Conservation (phyloP, 2,113 vertebrate species). For the Cebidichthys violaceus region DNA sequence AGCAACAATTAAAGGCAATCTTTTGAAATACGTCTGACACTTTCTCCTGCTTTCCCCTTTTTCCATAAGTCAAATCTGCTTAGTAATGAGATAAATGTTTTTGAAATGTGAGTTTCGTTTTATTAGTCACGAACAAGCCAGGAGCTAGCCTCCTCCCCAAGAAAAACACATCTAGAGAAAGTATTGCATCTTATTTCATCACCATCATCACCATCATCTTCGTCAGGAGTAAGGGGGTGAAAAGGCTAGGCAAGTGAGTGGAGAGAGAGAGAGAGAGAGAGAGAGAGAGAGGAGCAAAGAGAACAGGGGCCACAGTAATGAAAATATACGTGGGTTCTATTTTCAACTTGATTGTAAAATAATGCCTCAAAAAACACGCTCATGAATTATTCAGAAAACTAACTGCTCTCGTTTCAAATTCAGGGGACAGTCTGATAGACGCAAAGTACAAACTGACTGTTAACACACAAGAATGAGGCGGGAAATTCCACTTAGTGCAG, state of each 20-base stretch:
- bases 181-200: conserved; percentile 87
- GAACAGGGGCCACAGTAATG: conserved; percentile 59
- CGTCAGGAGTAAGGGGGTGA: conserved; percentile 84
- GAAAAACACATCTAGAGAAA: conserved; percentile 83
- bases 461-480: conserved; percentile 10
- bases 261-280: conserved; percentile 53
- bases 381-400: conserved; percentile 53
- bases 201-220: conserved; percentile 85
- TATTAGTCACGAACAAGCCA: conserved; percentile 85
- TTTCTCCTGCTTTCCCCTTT: conserved; percentile 48
- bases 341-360: conserved; percentile 64
- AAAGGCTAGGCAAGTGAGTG: conserved; percentile 81
- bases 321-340: conserved; percentile 55
- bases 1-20: conserved; percentile 71
- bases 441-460: conserved; percentile 41
- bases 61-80: conserved; percentile 81
- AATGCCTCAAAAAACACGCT: conserved; percentile 47
- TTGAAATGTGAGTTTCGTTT: conserved; percentile 83
- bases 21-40: conserved; percentile 68
- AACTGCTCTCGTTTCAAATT: conserved; percentile 34
- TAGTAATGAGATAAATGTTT: conserved; percentile 86
- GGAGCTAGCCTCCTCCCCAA: conserved; percentile 83
- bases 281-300: conserved; percentile 61
- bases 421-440: conserved; percentile 32
- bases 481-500: conserved; percentile 27